Conservation (phyloP, 1,140 invertebrate species). For the Geopemphigus sp. region DNA sequence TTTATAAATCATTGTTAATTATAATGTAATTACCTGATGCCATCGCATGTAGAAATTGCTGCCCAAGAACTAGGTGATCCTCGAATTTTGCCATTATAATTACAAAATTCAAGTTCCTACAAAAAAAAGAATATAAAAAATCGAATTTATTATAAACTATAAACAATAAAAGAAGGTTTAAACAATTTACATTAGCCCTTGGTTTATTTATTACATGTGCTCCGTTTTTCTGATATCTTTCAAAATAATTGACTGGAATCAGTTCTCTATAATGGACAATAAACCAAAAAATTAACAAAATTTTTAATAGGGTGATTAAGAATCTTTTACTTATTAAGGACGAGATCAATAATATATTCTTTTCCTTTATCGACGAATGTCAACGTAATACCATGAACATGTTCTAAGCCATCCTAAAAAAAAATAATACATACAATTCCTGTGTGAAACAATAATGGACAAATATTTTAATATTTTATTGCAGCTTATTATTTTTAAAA, state of each 20-base stretch:
- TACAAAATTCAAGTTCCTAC: constrained; percentile 73
- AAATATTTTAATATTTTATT: too few relatives aligned
- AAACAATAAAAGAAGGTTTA: background rate
- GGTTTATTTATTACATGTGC: constrained; percentile 64
- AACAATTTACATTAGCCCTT: constrained; percentile 61
- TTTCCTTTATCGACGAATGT: constrained; percentile 66
- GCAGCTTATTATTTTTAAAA: too few relatives aligned
- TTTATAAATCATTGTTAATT: background rate
- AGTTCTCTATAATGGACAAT: constrained; percentile 61
- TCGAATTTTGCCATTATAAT: constrained; percentile 78
- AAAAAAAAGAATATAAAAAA: constrained; percentile 51
- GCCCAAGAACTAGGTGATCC: constrained; percentile 72
- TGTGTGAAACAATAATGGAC: too few relatives aligned
- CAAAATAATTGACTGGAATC: constrained; percentile 70
- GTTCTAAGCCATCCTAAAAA: constrained; percentile 63
- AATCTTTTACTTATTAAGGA: constrained; percentile 62
- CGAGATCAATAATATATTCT: constrained; percentile 69
- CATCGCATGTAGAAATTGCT: constrained; percentile 81
- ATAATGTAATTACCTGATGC: constrained; percentile 60
- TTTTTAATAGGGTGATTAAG: background rate
- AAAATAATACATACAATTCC: constrained; percentile 50
- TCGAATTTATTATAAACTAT: background rate
- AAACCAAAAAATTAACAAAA: constrained; percentile 35
- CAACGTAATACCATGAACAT: constrained; percentile 68
- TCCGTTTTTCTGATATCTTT: constrained; percentile 70